These are phyloP conservation scores for Phragmatobia fuliginosa DNA, from an alignment of 2,888 invertebrate species.

Conservation along the genomic window DNA sequence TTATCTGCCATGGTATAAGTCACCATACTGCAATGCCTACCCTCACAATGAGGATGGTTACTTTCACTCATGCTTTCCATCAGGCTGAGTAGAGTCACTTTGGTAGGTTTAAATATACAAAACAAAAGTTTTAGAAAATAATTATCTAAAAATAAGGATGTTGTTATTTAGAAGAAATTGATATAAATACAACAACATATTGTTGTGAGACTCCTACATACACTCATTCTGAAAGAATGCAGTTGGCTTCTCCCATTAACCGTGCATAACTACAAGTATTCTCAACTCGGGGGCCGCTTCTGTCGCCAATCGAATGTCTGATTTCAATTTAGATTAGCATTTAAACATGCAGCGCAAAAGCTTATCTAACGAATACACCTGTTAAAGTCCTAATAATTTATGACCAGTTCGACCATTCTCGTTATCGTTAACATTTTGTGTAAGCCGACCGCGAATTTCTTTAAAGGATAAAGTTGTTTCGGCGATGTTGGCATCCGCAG, in stretches of 20 bases:
- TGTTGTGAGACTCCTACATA: neutral
- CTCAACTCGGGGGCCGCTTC: constrained; percentile 66
- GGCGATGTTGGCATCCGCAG: constrained; percentile 30
- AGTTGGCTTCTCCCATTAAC: constrained; percentile 28
- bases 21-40: no score
- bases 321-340: constrained; percentile 85
- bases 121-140: neutral
- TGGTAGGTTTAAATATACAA: no score
- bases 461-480: constrained; percentile 47
- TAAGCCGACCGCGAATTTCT: constrained; percentile 59
- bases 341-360: constrained; percentile 82
- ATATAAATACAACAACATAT: neutral
- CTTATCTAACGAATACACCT: constrained; percentile 85
- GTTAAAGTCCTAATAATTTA: constrained; percentile 84
- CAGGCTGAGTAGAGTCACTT: no score
- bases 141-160: neutral
- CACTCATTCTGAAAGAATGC: constrained; percentile 12
- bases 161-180: neutral
- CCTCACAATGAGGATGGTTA: no score
- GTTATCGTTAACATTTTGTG: constrained; percentile 60
- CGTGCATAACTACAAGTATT: constrained; percentile 61
- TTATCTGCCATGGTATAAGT: no score
- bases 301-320: constrained; percentile 85
- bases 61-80: no score
- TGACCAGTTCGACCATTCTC: constrained; percentile 65